These are phyloP conservation scores for Drosophila gunungcola DNA, from an alignment of 1,140 invertebrate species.

Conservation along the genomic window DNA sequence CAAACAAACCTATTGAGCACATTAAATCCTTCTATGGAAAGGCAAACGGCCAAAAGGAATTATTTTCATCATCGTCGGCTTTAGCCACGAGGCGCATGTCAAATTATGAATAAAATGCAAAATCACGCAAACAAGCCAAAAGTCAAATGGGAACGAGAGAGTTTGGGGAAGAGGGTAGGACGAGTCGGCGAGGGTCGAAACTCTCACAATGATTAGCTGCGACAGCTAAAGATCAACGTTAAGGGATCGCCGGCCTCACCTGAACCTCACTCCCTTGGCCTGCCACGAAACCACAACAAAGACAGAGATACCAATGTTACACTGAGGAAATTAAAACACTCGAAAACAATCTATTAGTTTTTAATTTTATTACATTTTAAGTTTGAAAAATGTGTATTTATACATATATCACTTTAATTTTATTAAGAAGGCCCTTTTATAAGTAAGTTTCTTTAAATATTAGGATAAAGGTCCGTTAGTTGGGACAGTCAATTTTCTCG, in stretches of 20 bases:
- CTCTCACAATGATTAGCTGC: conserved; percentile 82
- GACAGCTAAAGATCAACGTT: conserved; percentile 83
- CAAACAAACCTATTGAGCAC: conserved; percentile 80
- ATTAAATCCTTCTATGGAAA: conserved; percentile 80
- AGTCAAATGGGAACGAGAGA: conserved; percentile 50
- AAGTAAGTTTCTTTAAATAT: too few species aligned
- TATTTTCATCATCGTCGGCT: conserved; percentile 84
- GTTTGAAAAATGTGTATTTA: too few species aligned
- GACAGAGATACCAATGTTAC: conserved; percentile 7
- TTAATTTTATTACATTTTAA: too few species aligned
- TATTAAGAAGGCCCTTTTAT: too few species aligned
- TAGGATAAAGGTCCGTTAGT: too few species aligned
- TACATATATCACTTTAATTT: too few species aligned
- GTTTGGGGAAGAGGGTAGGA: conserved; percentile 3
- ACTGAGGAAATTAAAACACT: background rate
- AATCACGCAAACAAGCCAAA: conserved; percentile 75
- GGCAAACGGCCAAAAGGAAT: conserved; percentile 50
- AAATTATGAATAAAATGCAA: conserved; percentile 84
- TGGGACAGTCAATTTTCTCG: too few species aligned
- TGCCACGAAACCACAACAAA: conserved; percentile 57
- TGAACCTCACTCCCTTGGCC: conserved; percentile 26
- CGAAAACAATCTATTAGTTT: background rate
- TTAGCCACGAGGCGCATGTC: conserved; percentile 84
- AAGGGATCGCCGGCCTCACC: conserved; percentile 54
- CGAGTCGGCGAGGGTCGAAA: conserved; percentile 29